A percentile compares a stretch with the other conserved stretches of the same genome.
Conservation (phyloP, 2,888 invertebrate genomes). For the Rhynchonema sp. region DNA sequence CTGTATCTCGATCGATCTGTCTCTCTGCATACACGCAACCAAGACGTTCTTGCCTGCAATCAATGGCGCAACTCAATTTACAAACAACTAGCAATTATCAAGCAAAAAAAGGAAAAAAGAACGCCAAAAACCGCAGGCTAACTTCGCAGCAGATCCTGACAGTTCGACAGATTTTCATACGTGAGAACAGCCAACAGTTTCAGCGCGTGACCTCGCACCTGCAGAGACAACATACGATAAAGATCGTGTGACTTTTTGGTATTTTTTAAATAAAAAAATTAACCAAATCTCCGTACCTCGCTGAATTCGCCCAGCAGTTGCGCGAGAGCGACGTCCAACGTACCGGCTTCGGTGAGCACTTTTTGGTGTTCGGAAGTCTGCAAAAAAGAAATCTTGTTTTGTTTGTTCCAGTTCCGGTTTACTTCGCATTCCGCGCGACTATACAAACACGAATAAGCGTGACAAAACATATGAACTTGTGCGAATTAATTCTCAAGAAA, state of each 20-base stretch:
- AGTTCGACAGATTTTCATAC: background rate
- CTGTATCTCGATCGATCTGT: background rate
- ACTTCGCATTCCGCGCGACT: too few relatives aligned
- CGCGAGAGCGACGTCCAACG: background rate
- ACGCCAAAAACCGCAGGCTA: background rate
- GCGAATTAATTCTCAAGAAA: too few relatives aligned
- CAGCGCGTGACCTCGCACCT: background rate
- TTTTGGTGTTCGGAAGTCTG: background rate
- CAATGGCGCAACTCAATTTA: too few relatives aligned
- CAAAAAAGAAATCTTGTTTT: too few relatives aligned
- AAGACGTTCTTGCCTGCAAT: background rate
- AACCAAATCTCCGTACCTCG: too few relatives aligned
- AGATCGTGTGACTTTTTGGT: too few relatives aligned
- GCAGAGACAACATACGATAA: too few relatives aligned
- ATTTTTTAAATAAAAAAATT: too few relatives aligned
- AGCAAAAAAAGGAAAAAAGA: too few relatives aligned
- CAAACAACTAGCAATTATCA: background rate
- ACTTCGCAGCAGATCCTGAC: background rate
- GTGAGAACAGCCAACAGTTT: background rate
- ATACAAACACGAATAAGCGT: too few relatives aligned
- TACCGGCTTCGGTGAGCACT: background rate
- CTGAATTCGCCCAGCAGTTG: background rate
- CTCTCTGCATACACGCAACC: background rate
- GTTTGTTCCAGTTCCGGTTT: too few relatives aligned
- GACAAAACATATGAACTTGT: too few relatives aligned